Conservation (phyloP, 1,140 invertebrate species). For the Magallana ariakensis region DNA sequence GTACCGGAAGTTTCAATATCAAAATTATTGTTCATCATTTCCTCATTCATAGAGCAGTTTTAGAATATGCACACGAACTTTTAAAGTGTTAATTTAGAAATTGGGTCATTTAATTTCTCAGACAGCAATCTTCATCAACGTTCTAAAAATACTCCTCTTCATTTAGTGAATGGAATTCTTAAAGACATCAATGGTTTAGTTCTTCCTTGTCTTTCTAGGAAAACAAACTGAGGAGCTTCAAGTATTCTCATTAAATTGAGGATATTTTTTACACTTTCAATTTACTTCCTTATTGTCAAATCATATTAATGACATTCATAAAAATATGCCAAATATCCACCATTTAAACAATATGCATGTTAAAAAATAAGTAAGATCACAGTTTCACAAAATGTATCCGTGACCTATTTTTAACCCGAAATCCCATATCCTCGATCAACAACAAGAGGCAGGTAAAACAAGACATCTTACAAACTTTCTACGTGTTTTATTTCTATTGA, state of each 20-base stretch:
- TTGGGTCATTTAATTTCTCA: not conserved
- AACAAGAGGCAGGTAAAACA: too few relatives aligned
- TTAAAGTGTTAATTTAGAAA: not conserved
- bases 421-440: too few relatives aligned
- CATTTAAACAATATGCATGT: too few relatives aligned
- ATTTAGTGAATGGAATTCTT: not conserved
- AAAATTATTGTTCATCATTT: not conserved
- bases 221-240: not conserved
- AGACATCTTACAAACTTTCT: too few relatives aligned
- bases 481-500: too few relatives aligned
- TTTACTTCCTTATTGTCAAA: not conserved
- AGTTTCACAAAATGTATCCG: too few relatives aligned
- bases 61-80: not conserved
- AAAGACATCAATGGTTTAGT: not conserved
- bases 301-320: not conserved
- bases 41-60: not conserved
- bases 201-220: not conserved
- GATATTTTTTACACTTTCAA: not conserved
- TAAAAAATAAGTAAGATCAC: too few relatives aligned
- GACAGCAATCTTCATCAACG: not conserved
- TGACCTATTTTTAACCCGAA: too few relatives aligned
- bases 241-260: not conserved
- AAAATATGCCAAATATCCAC: too few relatives aligned
- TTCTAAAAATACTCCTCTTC: not conserved
- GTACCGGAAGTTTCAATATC: not conserved